These are phyloP conservation scores for Chionis minor DNA, from an alignment of 2,113 vertebrate genomes.

Conservation along the genomic window DNA sequence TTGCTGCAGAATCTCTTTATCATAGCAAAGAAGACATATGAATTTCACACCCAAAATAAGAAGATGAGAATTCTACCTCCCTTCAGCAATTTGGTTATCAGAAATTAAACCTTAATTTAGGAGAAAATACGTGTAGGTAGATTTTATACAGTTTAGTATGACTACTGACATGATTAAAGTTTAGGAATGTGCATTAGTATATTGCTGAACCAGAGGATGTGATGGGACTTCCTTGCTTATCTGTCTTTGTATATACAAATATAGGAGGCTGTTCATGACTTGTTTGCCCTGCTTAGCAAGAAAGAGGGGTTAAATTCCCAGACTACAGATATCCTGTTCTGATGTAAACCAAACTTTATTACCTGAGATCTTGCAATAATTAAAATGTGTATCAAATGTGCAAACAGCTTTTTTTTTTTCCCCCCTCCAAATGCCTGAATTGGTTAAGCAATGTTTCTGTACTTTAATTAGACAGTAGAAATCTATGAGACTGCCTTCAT, in stretches of 20 bases:
- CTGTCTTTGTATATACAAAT: background rate
- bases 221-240: background rate
- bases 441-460: constrained; percentile 21
- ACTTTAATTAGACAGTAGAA: constrained; percentile 61
- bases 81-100: background rate
- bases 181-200: background rate
- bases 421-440: background rate
- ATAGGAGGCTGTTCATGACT: background rate
- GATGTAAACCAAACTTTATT: background rate
- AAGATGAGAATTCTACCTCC: background rate
- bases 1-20: background rate
- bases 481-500: constrained; percentile 41
- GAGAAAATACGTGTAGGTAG: background rate
- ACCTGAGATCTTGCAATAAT: background rate
- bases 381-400: background rate
- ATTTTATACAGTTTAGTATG: background rate
- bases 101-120: background rate
- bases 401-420: background rate
- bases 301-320: background rate
- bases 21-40: background rate
- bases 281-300: background rate
- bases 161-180: background rate
- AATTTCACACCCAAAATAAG: background rate
- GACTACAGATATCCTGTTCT: background rate
- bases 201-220: background rate